phyloP scores from a whole-genome alignment of 1,140 invertebrate species.

The Metaphire vulgaris region DNA sequence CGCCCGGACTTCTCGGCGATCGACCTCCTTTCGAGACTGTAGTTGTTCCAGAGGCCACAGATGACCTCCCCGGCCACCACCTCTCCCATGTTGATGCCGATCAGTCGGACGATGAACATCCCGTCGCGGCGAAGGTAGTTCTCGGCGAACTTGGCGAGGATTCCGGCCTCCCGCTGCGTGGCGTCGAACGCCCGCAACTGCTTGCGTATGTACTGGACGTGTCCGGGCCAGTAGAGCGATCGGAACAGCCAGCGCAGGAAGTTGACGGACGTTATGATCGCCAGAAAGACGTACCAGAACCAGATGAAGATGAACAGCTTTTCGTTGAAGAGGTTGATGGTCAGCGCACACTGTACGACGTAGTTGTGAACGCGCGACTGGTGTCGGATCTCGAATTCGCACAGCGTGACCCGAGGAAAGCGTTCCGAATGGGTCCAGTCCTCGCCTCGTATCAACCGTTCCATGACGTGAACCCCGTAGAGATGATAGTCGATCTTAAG shows the following conservation, averaged over 20 bases:
- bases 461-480: constrained; percentile 53
- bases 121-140: constrained; percentile 29
- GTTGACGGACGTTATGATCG: constrained; percentile 35
- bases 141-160: constrained; percentile 18
- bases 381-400: constrained; percentile 54
- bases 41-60: constrained; percentile 20
- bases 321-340: constrained; percentile 50
- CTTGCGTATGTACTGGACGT: constrained; percentile 22
- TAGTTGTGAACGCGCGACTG: constrained; percentile 33
- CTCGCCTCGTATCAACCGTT: constrained; percentile 46
- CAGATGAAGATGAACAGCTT: constrained; percentile 50
- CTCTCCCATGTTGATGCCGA: constrained; percentile 30
- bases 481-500: constrained; percentile 53
- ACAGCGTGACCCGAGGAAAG: constrained; percentile 54
- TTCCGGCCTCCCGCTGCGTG: constrained; percentile 12
- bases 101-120: constrained; percentile 30
- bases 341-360: constrained; percentile 49
- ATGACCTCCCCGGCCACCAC: constrained; percentile 27
- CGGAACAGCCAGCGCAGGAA: constrained; percentile 8
- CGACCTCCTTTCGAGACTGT: constrained; percentile 13
- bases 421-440: constrained; percentile 49
- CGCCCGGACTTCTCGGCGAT: constrained; percentile 19
- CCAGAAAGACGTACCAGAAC: constrained; percentile 50
- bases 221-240: constrained; percentile 21
- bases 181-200: constrained; percentile 16